These are phyloP conservation scores for Proteles cristata DNA, from an alignment of 2,113 vertebrate species.

Conservation along the genomic window DNA sequence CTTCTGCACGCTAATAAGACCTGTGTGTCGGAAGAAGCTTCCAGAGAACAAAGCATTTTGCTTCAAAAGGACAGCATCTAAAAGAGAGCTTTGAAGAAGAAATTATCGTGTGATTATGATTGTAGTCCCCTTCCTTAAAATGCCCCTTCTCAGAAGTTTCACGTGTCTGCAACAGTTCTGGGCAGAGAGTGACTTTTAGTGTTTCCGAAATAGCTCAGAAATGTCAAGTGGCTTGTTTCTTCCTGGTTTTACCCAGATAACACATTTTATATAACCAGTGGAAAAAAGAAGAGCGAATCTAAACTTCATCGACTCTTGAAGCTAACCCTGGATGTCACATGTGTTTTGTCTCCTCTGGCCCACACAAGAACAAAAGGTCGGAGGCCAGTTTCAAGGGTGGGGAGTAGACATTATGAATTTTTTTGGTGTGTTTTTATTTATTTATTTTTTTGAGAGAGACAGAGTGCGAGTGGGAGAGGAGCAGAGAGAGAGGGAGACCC, in stretches of 20 bases:
- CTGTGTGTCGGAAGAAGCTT: background rate
- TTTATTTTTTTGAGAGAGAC: no score
- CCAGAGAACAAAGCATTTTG: background rate
- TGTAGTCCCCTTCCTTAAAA: background rate
- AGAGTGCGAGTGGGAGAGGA: no score
- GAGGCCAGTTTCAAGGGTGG: background rate
- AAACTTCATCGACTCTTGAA: slow-evolving; percentile 19
- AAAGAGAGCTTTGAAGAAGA: background rate
- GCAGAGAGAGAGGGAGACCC: no score
- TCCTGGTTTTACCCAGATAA: slow-evolving; percentile 24
- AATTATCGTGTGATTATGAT: background rate
- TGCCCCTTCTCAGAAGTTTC: background rate
- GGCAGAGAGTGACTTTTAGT: slow-evolving; percentile 2
- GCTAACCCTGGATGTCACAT: background rate
- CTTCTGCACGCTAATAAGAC: background rate
- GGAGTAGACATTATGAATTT: background rate
- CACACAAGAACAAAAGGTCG: slow-evolving; percentile 49
- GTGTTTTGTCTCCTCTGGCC: slow-evolving; percentile 6
- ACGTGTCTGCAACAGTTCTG: background rate
- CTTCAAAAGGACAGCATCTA: slow-evolving; percentile 37
- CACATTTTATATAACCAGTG: slow-evolving; percentile 19
- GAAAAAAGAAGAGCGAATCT: slow-evolving; percentile 22
- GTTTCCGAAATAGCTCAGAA: slow-evolving; percentile 48
- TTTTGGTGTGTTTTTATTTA: no score
- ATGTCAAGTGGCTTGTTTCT: slow-evolving; percentile 37